Base-by-base conservation (phyloP, 1,140 invertebrate genomes). In the Zaprionus gabonicus region DNA sequence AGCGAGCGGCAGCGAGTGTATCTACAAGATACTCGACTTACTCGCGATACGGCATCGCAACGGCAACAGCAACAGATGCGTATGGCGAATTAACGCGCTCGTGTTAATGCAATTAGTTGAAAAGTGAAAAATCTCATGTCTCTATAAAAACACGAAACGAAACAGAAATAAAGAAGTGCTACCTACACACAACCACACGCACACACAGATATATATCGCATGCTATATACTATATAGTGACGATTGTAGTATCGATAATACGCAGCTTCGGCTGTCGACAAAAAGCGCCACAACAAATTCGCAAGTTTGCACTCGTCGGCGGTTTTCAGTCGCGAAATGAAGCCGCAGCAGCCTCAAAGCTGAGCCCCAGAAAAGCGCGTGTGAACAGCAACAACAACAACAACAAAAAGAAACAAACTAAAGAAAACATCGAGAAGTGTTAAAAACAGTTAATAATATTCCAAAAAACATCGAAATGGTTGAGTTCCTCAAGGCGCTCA, bases 31-130 rank as follows among this genome's bases (percentile, higher is more conserved):
- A 82, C 79, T 58, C 13, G n/a, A 23, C n/a, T 10, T 20, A 20
- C 46, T 49, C n/a, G n/a, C 41, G 51, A 55, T 41, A 65, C 34
- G 41, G 34, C 25, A 46, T 23, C 46, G 41, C 10, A 20, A 31
- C 49, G 13, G 36, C 62, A 20, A 53, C 62, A 53, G 68, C 51
- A 44, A 38, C 71, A 70, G 68, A 81, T 88, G 84, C 84, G 84
- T 84, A 88, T 79, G 56, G 62, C 76, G 76, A 82, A 91, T 91
- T 91, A 91, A 82, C 88, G 88, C 81, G 71, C 74, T 60, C 56
- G 72, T 80, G 88, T 81, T 91, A 91, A 91, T 83, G 78, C 84
- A 88, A 85, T 88, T 91, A 90, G 85, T 82, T 82, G 44, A 85
- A 90, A 85, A 90, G 85, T 90, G 84, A 84, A 88, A 83, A 84